Base-by-base conservation (phyloP, 2,888 invertebrate genomes). In the Tiliacea aurago region DNA sequence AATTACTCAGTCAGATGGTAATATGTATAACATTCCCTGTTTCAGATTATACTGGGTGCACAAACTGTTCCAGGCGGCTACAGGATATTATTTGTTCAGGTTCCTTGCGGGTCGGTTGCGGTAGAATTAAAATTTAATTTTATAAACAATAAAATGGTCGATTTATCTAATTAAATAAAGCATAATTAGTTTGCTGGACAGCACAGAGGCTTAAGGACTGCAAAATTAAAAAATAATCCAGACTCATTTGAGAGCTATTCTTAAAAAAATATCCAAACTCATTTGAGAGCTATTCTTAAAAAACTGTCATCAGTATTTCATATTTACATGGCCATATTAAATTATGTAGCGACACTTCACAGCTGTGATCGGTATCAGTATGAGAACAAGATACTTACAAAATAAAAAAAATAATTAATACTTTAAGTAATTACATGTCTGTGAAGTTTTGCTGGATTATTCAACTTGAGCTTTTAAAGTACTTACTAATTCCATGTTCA, bases 41-140 rank as follows among this genome's bases (percentile, higher is more conserved):
- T 96, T 68, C 96, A 98, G 98, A 90, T 95, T 98, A 85, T 97
- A 97, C 84, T 98, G 98, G 97, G 94, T 97, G 28, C 97, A 97
- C 86, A 96, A 97, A 87, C 87, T 97, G 53, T 95, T 97, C 77
- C 97, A 98, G 91, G 93, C 97, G 0, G 92, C 97, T 3, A 96
- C 97, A 1, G 95, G 97, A 18, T 97, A 97, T 84, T 94, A 97
- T 73, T 80, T 97, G 74, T 94, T 97, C 81, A 95, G 95, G 88
- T 87, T 97, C 53, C 73, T 97, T 0, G 92, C 94, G 0, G 95
- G 95, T 0, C 92, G 95, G n/a, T 51, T 95, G 43, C 94, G 96
- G 84, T 95, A 94, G 82, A 87, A 73, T 20, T 28, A 51, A 11
- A 5, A n/a, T 43, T 23, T 23, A 43, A 41, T 65, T 51, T 33